Evolutionary conservation across 2,113 vertebrate genomes (phyloP).

Genomic region (Turnix velox): DNA sequence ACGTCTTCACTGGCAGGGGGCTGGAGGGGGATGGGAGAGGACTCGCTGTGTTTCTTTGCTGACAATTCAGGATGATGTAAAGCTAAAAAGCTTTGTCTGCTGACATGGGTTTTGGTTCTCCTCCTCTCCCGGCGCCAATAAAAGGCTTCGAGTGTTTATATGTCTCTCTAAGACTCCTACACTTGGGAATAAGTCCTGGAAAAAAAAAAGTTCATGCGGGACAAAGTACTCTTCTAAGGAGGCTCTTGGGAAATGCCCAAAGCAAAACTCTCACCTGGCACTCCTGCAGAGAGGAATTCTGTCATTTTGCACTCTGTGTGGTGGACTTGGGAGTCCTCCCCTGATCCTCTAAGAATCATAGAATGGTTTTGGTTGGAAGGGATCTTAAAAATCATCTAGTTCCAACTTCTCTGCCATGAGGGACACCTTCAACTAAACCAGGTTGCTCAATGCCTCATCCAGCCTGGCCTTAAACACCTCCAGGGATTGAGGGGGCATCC

Average conservation of each 20-base stretch:
- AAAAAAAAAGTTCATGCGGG: neutral
- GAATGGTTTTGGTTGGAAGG: no score
- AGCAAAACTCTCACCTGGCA: neutral
- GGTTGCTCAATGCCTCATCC: no score
- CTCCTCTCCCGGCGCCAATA: neutral
- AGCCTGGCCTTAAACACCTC: no score
- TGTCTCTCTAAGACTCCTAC: neutral
- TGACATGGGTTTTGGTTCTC: neutral
- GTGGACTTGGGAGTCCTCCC: neutral
- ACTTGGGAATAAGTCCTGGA: neutral
- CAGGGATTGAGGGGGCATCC: no score
- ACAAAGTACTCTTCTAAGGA: neutral
- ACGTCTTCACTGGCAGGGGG: neutral
- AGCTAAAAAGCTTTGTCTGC: neutral
- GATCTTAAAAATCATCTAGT: no score
- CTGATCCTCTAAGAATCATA: no score
- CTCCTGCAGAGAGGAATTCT: neutral
- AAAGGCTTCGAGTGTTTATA: neutral
- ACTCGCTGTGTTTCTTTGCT: neutral
- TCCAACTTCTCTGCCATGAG: no score
- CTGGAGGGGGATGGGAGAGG: neutral
- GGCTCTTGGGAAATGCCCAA: neutral
- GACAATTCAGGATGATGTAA: neutral
- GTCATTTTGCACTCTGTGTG: fast-evolving
- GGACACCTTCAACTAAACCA: no score